These are phyloP conservation scores for Syndactyla subalaris DNA, from an alignment of 2,797 vertebrate species.

Conservation along the genomic window DNA sequence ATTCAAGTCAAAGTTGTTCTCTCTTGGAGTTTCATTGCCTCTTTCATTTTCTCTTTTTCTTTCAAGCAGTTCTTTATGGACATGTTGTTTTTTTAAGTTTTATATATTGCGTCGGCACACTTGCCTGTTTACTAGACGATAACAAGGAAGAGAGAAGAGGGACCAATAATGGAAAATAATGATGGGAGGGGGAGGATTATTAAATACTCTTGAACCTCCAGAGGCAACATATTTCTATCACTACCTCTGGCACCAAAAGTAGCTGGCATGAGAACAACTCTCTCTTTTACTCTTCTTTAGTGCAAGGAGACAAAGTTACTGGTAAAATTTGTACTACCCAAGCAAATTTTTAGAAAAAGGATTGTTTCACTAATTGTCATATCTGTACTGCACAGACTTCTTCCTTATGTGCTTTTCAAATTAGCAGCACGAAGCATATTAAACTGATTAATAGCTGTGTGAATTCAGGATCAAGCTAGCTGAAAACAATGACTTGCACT, in stretches of 20 bases:
- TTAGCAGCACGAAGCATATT: constrained; percentile 69
- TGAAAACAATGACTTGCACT: constrained; percentile 55
- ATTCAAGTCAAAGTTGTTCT: not conserved
- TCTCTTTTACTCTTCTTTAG: constrained; percentile 67
- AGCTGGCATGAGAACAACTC: constrained; percentile 74
- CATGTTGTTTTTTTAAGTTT: not conserved
- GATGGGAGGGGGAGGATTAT: constrained; percentile 58
- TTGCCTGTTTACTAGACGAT: constrained; percentile 63
- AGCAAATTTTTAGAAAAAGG: constrained; percentile 58
- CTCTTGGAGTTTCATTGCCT: not conserved
- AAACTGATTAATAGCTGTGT: constrained; percentile 76
- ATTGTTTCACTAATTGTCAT: constrained; percentile 75
- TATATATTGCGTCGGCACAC: not conserved
- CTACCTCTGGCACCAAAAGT: constrained; percentile 69
- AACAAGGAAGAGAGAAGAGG: constrained; percentile 66
- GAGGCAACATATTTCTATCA: constrained; percentile 59
- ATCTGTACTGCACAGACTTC: constrained; percentile 72
- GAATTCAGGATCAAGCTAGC: constrained; percentile 69
- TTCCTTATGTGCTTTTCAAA: constrained; percentile 73
- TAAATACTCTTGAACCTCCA: constrained; percentile 66
- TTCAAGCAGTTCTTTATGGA: constrained; percentile 15
- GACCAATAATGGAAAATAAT: constrained; percentile 58
- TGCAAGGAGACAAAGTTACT: constrained; percentile 67
- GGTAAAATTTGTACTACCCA: constrained; percentile 67
- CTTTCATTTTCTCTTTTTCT: not conserved